A percentile compares a stretch with the other conserved stretches of the same genome.
Conservation (phyloP, 1,140 invertebrate species). For the Lepidurus couesii region DNA sequence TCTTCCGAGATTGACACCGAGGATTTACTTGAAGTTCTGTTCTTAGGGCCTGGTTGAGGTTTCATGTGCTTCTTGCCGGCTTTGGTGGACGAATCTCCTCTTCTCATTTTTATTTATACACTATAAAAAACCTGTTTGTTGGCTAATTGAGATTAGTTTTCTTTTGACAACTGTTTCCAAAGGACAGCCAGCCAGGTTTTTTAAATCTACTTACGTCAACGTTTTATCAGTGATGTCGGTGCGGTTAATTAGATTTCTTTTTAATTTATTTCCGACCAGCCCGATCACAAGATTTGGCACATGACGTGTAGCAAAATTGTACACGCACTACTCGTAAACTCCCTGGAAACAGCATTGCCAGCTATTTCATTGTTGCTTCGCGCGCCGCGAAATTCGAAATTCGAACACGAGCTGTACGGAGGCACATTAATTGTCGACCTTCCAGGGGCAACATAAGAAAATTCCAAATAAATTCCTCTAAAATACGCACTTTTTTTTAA, state of each 20-base stretch:
- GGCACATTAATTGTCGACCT: neutral
- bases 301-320: neutral
- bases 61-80: slow-evolving; percentile 20
- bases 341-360: neutral
- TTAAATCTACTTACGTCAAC: neutral
- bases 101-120: slow-evolving; percentile 13
- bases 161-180: no score
- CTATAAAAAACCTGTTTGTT: neutral
- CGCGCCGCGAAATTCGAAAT: neutral
- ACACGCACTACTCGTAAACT: neutral
- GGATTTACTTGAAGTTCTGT: neutral
- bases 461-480: neutral
- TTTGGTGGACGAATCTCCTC: slow-evolving; percentile 9
- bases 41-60: neutral
- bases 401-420: neutral
- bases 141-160: neutral
- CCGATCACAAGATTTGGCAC: slow-evolving; percentile 14
- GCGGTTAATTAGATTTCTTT: neutral
- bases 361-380: neutral
- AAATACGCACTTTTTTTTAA: no score
- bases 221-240: neutral
- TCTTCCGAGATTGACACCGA: no score
- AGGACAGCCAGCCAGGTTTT: no score
- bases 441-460: neutral
- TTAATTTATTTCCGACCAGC: neutral